A percentile compares a stretch with the other conserved stretches of the same genome.
These are phyloP conservation scores for Astreopora myriophthalma DNA, from an alignment of 64 coral and sea anemone species.

Conservation along the genomic window DNA sequence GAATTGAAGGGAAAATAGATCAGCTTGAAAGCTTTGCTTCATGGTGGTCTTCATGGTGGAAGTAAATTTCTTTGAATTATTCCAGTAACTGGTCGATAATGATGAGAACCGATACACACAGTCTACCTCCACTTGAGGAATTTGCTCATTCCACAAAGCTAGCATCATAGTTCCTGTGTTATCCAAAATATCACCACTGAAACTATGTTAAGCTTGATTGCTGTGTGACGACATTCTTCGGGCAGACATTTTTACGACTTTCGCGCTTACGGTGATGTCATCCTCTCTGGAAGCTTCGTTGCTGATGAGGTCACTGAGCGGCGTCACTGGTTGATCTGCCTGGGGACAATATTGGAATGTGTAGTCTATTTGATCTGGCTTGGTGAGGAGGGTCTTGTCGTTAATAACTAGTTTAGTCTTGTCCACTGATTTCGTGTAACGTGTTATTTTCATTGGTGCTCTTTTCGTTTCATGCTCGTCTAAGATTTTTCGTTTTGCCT, in stretches of 20 bases:
- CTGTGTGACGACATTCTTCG: conserved; percentile 28
- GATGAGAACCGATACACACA: background rate
- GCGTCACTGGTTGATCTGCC: background rate
- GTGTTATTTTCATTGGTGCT: conserved; percentile 47
- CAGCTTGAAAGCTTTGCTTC: conserved; percentile 27
- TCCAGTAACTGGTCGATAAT: background rate
- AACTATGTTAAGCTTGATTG: conserved; percentile 23
- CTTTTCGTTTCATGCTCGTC: conserved; percentile 56
- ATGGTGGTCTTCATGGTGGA: conserved; percentile 40
- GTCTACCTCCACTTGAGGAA: conserved; percentile 30
- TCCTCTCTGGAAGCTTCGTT: conserved; percentile 31
- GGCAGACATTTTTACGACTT: conserved; percentile 41
- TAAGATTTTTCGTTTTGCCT: conserved; percentile 46
- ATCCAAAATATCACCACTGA: background rate
- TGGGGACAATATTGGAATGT: conserved; percentile 48
- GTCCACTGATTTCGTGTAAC: conserved; percentile 34
- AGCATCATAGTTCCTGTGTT: conserved; percentile 35
- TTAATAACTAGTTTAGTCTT: conserved; percentile 61
- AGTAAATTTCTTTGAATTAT: background rate
- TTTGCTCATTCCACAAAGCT: conserved; percentile 71
- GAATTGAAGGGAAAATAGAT: conserved; percentile 40
- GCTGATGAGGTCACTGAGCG: conserved; percentile 13
- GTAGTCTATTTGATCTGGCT: conserved; percentile 45
- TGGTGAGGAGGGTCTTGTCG: conserved; percentile 35
- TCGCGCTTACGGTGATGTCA: conserved; percentile 49